A percentile compares a stretch with the other conserved stretches of the same genome.
These are phyloP conservation scores for Tortricodes alternella DNA, from an alignment of 2,888 invertebrate species.

Conservation along the genomic window DNA sequence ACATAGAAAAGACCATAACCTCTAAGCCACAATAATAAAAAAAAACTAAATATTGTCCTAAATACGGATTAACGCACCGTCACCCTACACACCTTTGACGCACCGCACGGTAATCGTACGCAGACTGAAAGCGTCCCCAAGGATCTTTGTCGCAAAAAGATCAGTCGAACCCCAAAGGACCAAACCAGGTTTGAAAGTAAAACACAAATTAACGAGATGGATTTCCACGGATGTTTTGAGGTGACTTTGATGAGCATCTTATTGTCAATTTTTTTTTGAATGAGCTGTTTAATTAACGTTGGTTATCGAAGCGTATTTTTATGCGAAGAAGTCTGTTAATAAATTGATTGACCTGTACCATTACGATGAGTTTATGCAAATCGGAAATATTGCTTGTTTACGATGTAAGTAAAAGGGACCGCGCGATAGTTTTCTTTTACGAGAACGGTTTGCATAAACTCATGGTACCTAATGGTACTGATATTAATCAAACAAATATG, in stretches of 20 bases:
- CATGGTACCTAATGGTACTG: no score
- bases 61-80: constrained; percentile 29
- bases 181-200: constrained; percentile 23
- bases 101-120: constrained; percentile 72
- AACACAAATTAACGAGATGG: constrained; percentile 64
- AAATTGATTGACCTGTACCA: no score
- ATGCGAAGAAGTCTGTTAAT: no score
- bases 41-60: not conserved
- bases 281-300: not conserved
- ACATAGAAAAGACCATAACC: no score
- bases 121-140: constrained; percentile 64
- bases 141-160: constrained; percentile 72
- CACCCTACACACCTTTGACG: constrained; percentile 53
- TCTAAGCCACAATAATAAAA: no score
- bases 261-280: constrained; percentile 29
- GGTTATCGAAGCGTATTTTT: no score
- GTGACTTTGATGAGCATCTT: constrained; percentile 34
- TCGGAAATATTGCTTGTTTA: no score
- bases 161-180: constrained; percentile 44
- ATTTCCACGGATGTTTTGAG: constrained; percentile 47
- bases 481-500: no score
- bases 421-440: no score
- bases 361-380: no score
- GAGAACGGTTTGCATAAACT: no score
- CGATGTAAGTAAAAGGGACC: no score